These are phyloP conservation scores for Gallinago paraguaiae DNA, from an alignment of 2,113 vertebrate species.

Conservation along the genomic window DNA sequence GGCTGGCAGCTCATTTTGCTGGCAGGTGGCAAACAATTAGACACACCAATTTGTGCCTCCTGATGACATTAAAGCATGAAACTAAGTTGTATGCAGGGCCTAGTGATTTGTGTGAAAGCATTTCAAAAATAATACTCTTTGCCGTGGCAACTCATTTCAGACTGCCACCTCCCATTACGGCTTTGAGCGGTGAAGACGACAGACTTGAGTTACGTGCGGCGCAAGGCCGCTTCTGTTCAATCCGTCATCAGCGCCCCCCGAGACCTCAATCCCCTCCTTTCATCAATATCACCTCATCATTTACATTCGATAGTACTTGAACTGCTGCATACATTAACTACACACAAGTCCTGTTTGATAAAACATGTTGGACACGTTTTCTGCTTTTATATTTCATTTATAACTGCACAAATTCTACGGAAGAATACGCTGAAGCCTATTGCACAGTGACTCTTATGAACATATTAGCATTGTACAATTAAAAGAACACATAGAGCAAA, in stretches of 20 bases:
- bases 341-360: slow-evolving; percentile 52
- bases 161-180: slow-evolving; percentile 96
- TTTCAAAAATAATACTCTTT: slow-evolving; percentile 99
- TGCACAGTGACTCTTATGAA: neutral
- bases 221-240: slow-evolving; percentile 94
- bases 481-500: neutral
- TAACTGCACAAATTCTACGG: neutral
- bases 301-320: slow-evolving; percentile 80
- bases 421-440: neutral
- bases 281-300: slow-evolving; percentile 89
- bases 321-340: slow-evolving; percentile 81
- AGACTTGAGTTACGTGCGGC: slow-evolving; percentile 82
- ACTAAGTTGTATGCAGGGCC: slow-evolving; percentile 91
- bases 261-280: slow-evolving; percentile 91
- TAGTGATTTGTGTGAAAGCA: slow-evolving; percentile 98
- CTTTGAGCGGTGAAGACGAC: slow-evolving; percentile 90
- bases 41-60: slow-evolving; percentile 95
- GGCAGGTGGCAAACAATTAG: slow-evolving; percentile 99
- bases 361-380: slow-evolving; percentile 47
- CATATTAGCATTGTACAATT: neutral
- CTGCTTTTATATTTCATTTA: slow-evolving; percentile 60
- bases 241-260: slow-evolving; percentile 93
- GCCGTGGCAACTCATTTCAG: slow-evolving; percentile 95
- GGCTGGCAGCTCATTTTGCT: slow-evolving; percentile 97
- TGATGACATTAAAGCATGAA: slow-evolving; percentile 94